These are phyloP conservation scores for Pteropus rufus DNA, from an alignment of 2,797 vertebrate species.

Conservation along the genomic window DNA sequence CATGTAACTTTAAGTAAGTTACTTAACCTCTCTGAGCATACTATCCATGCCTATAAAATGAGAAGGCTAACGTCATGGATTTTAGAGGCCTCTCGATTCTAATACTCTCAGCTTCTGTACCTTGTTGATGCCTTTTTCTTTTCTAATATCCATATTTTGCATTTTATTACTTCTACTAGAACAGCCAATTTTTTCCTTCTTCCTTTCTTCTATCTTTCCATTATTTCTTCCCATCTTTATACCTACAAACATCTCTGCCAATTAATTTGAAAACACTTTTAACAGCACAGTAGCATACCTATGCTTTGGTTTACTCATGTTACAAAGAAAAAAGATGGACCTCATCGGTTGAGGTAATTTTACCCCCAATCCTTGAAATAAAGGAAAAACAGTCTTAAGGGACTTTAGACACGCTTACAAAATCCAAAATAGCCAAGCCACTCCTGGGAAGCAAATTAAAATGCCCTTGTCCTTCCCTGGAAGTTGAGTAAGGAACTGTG, in stretches of 20 bases:
- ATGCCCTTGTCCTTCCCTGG: background rate
- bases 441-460: conserved; percentile 9
- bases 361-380: background rate
- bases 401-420: background rate
- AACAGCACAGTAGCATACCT: background rate
- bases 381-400: background rate
- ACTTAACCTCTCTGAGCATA: background rate
- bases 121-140: background rate
- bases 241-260: background rate
- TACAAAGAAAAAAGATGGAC: background rate
- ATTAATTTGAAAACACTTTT: background rate
- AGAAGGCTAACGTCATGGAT: background rate
- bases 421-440: background rate
- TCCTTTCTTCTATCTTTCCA: background rate
- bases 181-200: background rate
- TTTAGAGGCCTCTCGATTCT: background rate
- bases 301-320: background rate
- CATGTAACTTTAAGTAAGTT: background rate
- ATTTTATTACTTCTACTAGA: background rate
- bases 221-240: background rate
- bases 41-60: background rate
- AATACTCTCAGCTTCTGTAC: background rate
- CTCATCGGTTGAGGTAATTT: background rate
- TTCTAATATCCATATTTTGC: background rate
- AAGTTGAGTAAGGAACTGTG: background rate